A percentile compares a stretch with the other conserved stretches of the same genome.
Conservation (phyloP, 2,113 vertebrate genomes). For the Tenrec ecaudatus region DNA sequence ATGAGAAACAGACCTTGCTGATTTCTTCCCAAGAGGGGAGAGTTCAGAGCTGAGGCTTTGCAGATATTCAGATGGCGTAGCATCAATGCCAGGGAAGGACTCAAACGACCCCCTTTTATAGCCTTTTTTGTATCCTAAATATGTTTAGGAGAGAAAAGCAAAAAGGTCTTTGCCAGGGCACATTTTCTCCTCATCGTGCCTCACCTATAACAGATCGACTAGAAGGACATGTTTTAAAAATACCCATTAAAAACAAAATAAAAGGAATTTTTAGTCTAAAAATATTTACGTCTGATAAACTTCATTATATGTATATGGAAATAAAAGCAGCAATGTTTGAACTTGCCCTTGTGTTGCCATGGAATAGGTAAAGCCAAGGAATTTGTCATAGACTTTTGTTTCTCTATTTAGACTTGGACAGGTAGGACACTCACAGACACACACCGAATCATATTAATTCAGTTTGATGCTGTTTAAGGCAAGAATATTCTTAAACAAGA, state of each 20-base stretch:
- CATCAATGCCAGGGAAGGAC: conserved; percentile 21
- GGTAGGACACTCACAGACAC: background rate
- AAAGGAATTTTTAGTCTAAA: background rate
- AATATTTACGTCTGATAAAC: background rate
- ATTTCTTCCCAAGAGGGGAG: conserved; percentile 33
- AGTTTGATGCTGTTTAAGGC: background rate
- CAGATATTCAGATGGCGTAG: background rate
- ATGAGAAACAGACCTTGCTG: conserved; percentile 20
- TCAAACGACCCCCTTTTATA: conserved; percentile 41
- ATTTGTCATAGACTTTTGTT: conserved; percentile 22
- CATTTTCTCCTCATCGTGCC: conserved; percentile 19
- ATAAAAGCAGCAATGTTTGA: conserved; percentile 19
- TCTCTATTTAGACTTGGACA: background rate
- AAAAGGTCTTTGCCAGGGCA: background rate
- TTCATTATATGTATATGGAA: conserved; percentile 46
- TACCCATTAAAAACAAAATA: too few relatives aligned
- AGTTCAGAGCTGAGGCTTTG: conserved; percentile 59
- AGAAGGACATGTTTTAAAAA: background rate
- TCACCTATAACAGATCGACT: background rate
- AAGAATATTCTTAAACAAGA: conserved; percentile 46
- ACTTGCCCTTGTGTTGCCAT: conserved; percentile 14
- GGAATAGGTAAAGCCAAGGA: conserved; percentile 15
- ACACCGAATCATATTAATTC: background rate
- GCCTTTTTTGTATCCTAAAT: conserved; percentile 41
- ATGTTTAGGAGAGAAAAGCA: conserved; percentile 58